Conservation (phyloP, 2,797 vertebrate genomes). For the Miichthys miiuy region DNA sequence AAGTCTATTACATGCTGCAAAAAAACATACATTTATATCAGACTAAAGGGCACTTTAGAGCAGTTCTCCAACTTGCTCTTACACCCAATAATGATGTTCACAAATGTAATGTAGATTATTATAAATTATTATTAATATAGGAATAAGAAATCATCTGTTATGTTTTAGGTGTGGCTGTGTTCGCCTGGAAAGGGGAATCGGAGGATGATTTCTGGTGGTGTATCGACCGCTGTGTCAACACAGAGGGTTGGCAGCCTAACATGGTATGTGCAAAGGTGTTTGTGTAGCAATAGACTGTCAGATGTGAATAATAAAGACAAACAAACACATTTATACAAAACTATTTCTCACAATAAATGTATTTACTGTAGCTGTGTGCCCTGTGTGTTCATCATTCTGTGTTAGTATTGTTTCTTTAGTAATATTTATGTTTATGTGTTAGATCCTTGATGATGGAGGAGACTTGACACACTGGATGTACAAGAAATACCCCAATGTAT, state of each 20-base stretch:
- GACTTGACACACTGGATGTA: slow-evolving; percentile 98
- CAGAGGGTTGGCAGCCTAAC: slow-evolving; percentile 94
- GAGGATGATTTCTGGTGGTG: slow-evolving; percentile 99
- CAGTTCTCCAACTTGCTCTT: neutral
- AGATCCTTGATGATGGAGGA: slow-evolving; percentile 97
- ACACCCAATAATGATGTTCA: neutral
- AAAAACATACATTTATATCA: slow-evolving; percentile 9
- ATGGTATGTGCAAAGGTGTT: slow-evolving; percentile 85
- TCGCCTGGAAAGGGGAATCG: slow-evolving; percentile 97
- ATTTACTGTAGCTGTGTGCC: neutral
- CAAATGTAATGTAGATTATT: neutral
- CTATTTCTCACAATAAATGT: neutral
- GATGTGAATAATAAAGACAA: slow-evolving; percentile 8
- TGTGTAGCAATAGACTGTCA: neutral
- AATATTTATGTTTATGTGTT: slow-evolving; percentile 15
- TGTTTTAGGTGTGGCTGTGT: slow-evolving; percentile 91
- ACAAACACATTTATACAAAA: neutral
- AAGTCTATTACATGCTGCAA: slow-evolving; percentile 6
- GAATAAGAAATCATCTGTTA: slow-evolving; percentile 13
- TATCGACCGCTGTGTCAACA: slow-evolving; percentile 93
- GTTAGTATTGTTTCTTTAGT: neutral
- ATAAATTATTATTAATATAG: neutral
- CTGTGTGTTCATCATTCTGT: neutral
- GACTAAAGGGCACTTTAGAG: slow-evolving; percentile 1
- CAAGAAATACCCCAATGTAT: slow-evolving; percentile 95